These are phyloP conservation scores for Panzeria rudis DNA, from an alignment of 2,888 invertebrate species.

Conservation along the genomic window DNA sequence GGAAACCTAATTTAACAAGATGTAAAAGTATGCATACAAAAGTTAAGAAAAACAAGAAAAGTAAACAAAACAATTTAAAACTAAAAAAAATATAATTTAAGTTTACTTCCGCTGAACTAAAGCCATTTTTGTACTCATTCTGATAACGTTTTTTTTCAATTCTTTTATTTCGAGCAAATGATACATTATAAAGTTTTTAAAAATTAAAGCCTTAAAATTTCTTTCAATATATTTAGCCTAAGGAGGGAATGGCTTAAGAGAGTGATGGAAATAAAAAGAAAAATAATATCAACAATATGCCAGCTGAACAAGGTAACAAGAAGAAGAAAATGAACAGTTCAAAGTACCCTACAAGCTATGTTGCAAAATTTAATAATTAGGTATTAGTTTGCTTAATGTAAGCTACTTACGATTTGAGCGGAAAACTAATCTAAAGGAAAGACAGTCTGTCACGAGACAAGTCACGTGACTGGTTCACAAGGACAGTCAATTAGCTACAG, in stretches of 20 bases:
- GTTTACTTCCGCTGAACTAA: background rate
- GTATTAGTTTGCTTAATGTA: too few species aligned
- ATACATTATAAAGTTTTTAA: background rate
- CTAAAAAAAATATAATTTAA: too few species aligned
- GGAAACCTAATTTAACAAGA: background rate
- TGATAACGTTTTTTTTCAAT: background rate
- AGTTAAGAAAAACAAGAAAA: background rate
- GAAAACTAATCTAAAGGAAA: too few species aligned
- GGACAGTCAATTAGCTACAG: too few species aligned
- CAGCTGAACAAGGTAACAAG: background rate
- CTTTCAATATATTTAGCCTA: background rate
- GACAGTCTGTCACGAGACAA: too few species aligned
- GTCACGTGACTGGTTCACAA: too few species aligned
- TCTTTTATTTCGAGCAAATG: background rate
- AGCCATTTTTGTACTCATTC: background rate
- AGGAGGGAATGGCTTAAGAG: background rate
- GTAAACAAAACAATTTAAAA: background rate
- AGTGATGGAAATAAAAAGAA: background rate
- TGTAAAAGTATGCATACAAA: background rate
- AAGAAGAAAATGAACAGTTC: background rate
- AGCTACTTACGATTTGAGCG: too few species aligned
- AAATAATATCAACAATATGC: background rate
- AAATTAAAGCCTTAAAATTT: background rate
- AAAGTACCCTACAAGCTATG: background rate
- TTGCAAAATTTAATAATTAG: too few species aligned